Evolutionary conservation across 2,888 invertebrate genomes (phyloP), one percentile per base, ranked within the genome.

Genomic region (Chalcis sispes): DNA sequence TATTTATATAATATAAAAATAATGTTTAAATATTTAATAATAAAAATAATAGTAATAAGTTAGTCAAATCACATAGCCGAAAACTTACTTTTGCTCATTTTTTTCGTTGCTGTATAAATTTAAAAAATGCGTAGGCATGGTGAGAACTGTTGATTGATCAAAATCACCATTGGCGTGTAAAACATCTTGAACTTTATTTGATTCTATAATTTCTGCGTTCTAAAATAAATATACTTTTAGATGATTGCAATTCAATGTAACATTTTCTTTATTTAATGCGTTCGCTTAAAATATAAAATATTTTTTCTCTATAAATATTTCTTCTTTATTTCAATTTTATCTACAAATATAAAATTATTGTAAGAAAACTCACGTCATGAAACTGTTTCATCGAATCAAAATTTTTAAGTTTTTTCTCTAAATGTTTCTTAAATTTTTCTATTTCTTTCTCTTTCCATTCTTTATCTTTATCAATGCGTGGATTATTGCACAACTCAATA

Each of bases 121-220:
- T 36, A 7, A 18, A 20, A 32, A 20, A 18, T 7, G 59, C 27
- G 15, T 42, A 32, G 61, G 23, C n/a, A 5, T 8, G 42, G 61
- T 0, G 15, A 10, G 2, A 32, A 18, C 23, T 48, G 62, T 29
- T 23, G 29, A 50, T 64, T 64, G 50, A 27, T 29, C 15, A 15
- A 20, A 23, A 50, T 50, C 32, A 13, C 32, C 64, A 15, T 64
- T 50, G 20, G 64, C 56, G 18, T 56, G n/a, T 18, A 7, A 27
- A 23, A 10, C 46, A 25, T 36, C 36, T n/a, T 2, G 15, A 23
- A 46, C 25, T 10, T 70, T 48, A 25, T 36, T 50, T 32, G 32
- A 50, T 52, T 71, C 29, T 54, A 52, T 56, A 13, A 15, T 42
- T 40, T 27, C 62, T 15, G 42, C 42, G 54, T 15, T 71, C 62